Evolutionary conservation across 2,797 vertebrate species (phyloP).

Genomic region (Arnoldichthys spilopterus): DNA sequence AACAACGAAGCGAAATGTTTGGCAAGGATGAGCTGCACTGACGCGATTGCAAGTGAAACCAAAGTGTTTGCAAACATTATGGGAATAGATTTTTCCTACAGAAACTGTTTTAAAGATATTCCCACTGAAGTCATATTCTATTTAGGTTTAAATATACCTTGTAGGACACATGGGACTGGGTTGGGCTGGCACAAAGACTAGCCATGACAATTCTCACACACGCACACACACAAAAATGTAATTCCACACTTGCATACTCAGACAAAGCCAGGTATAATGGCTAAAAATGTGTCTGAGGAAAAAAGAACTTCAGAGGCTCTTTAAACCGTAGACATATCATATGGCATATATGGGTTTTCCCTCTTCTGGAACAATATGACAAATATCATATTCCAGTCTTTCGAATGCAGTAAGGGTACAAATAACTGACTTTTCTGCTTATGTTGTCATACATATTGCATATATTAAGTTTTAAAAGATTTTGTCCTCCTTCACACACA

Average conservation of each 20-base stretch:
- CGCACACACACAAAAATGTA: neutral
- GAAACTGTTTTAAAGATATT: constrained; percentile 33
- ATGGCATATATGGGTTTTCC: constrained; percentile 33
- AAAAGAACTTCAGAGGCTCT: constrained; percentile 4
- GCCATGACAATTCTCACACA: constrained; percentile 19
- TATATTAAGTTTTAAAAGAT: neutral
- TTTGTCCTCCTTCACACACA: neutral
- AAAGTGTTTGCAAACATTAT: constrained; percentile 26
- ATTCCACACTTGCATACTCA: constrained; percentile 8
- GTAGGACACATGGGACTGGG: constrained; percentile 4
- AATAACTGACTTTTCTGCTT: neutral
- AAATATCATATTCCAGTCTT: neutral
- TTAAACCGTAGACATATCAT: constrained; percentile 44
- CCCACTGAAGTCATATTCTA: constrained; percentile 37
- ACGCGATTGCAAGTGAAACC: constrained; percentile 46
- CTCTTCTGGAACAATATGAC: constrained; percentile 28
- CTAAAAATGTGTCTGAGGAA: constrained; percentile 27
- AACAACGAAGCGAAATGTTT: constrained; percentile 68
- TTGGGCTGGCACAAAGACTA: constrained; percentile 17
- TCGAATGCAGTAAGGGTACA: neutral
- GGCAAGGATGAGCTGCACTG: constrained; percentile 55
- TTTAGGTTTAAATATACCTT: constrained; percentile 38
- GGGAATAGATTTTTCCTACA: constrained; percentile 20
- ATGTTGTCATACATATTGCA: neutral
- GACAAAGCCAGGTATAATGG: constrained; percentile 37